phyloP scores from a whole-genome alignment of 1,140 invertebrate genomes.

The Drosophila malerkotliana region DNA sequence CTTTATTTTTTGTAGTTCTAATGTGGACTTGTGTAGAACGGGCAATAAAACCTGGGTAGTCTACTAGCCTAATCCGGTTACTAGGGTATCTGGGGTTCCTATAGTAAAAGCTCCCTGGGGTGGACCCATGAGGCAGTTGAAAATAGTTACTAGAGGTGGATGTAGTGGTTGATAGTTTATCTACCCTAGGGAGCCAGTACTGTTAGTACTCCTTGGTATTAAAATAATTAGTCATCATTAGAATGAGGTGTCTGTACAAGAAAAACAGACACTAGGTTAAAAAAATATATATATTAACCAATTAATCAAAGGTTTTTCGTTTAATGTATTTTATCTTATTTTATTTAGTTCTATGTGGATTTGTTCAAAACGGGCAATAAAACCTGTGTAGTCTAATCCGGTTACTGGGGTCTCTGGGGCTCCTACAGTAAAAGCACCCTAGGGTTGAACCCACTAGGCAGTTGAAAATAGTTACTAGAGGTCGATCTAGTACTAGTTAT shows the following conservation, averaged over 20 bases:
- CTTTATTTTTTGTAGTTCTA: not conserved
- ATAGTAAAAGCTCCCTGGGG: constrained; percentile 5
- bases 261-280: not conserved
- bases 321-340: not conserved
- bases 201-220: not conserved
- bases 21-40: constrained; percentile 22
- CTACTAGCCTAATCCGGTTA: constrained; percentile 39
- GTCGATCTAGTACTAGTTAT: not conserved
- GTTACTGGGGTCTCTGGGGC: constrained; percentile 5
- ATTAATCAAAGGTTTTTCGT: not conserved
- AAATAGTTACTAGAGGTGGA: not conserved
- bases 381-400: constrained; percentile 32
- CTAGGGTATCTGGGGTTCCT: not conserved
- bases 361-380: constrained; percentile 27
- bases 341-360: constrained; percentile 11
- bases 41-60: constrained; percentile 33
- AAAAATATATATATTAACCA: not conserved
- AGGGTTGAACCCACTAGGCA: not conserved
- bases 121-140: constrained; percentile 1
- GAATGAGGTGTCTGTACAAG: no score
- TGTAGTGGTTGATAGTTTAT: not conserved
- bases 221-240: constrained; percentile 1
- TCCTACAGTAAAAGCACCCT: not conserved
- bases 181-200: not conserved
- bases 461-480: not conserved